Conservation (phyloP, 2,888 invertebrate genomes). For the Drosophila emarginata region DNA sequence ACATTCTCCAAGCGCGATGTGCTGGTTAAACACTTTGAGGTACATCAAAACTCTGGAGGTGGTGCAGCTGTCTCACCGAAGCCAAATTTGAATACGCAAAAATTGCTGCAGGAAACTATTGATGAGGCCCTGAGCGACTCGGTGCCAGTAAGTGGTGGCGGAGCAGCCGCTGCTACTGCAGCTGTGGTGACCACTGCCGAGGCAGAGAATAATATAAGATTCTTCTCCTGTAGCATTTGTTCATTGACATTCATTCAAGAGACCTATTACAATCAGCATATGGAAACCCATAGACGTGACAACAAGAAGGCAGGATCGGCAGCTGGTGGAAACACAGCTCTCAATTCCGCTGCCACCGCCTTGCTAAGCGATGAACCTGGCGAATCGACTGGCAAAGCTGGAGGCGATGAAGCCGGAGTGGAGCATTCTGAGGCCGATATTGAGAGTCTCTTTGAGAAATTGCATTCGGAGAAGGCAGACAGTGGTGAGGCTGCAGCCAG, state of each 20-base stretch:
- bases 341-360: slow-evolving; percentile 75
- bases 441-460: slow-evolving; percentile 83
- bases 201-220: slow-evolving; percentile 81
- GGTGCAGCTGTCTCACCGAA: slow-evolving; percentile 54
- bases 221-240: slow-evolving; percentile 83
- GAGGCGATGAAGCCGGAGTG: slow-evolving; percentile 52
- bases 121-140: slow-evolving; percentile 82
- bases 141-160: slow-evolving; percentile 53
- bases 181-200: slow-evolving; percentile 71
- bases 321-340: slow-evolving; percentile 51
- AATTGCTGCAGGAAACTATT: slow-evolving; percentile 82
- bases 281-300: slow-evolving; percentile 82
- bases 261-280: slow-evolving; percentile 82
- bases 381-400: slow-evolving; percentile 43
- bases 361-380: slow-evolving; percentile 72
- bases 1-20: slow-evolving; percentile 82
- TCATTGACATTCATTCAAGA: slow-evolving; percentile 83
- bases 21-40: slow-evolving; percentile 82
- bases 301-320: slow-evolving; percentile 57
- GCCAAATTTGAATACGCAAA: slow-evolving; percentile 79
- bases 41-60: slow-evolving; percentile 73
- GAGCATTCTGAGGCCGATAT: slow-evolving; percentile 80
- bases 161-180: slow-evolving; percentile 54
- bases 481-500: slow-evolving; percentile 54
- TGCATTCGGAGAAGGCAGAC: slow-evolving; percentile 82